Percentiles rank a stretch among this genome's conserved stretches.
Conservation (phyloP, 1,140 invertebrate species). For the Drosophila bipectinata region DNA sequence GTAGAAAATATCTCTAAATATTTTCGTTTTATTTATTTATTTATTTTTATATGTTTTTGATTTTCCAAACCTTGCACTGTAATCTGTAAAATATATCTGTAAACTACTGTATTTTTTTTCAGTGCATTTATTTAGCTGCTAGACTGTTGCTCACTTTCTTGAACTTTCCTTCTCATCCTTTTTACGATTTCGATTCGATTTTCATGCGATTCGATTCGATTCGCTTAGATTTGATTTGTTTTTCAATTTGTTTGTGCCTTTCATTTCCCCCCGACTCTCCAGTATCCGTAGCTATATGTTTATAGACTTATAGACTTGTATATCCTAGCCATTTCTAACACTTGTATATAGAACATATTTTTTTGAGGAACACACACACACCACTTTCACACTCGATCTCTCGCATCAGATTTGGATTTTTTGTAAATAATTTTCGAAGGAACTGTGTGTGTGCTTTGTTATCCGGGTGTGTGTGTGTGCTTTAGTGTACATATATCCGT, state of each 20-base stretch:
- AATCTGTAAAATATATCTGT: constrained; percentile 5
- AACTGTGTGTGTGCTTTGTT: constrained; percentile 9
- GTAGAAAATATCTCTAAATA: constrained; percentile 28
- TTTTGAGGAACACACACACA: constrained; percentile 1
- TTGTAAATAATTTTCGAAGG: constrained; percentile 21
- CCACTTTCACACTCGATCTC: background rate
- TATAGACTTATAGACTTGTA: background rate
- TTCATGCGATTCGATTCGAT: constrained; percentile 1
- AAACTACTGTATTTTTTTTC: constrained; percentile 1
- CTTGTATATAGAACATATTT: background rate
- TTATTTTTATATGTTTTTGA: background rate
- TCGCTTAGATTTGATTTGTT: constrained; percentile 21
- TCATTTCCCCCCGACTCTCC: constrained; percentile 30
- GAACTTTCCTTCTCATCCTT: constrained; percentile 6
- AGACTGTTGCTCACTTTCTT: constrained; percentile 40
- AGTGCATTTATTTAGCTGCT: constrained; percentile 24
- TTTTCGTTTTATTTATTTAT: background rate
- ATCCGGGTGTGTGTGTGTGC: background rate
- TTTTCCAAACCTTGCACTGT: background rate
- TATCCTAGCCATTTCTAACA: constrained; percentile 11
- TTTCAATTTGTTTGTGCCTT: constrained; percentile 34
- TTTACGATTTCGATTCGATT: background rate
- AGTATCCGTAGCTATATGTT: constrained; percentile 23
- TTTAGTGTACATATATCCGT: background rate
- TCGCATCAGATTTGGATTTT: constrained; percentile 6